Percentiles rank a stretch among this genome's conserved stretches.
These are phyloP conservation scores for Hoplostethus atlanticus DNA, from an alignment of 2,797 vertebrate genomes.

Conservation along the genomic window DNA sequence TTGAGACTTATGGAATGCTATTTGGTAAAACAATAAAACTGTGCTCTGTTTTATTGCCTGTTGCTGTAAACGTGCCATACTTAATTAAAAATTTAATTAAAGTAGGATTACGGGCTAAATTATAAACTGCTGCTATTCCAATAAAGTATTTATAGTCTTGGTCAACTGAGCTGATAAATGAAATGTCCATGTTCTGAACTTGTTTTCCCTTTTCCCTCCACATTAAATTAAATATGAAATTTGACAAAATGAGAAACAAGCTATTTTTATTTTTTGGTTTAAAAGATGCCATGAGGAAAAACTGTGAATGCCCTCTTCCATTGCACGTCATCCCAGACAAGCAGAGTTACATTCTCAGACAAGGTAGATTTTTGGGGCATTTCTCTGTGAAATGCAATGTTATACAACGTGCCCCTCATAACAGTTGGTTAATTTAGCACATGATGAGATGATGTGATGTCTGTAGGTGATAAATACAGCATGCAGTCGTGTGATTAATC, in stretches of 20 bases:
- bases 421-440: not conserved
- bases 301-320: no score
- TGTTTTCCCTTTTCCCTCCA: no score
- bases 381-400: slow-evolving; percentile 17
- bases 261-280: no score
- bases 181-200: not conserved
- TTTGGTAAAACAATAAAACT: slow-evolving; percentile 43
- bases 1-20: slow-evolving; percentile 6
- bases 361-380: no score
- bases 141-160: not conserved
- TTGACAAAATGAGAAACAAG: no score
- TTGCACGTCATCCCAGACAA: no score
- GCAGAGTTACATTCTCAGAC: no score
- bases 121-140: not conserved
- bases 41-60: slow-evolving; percentile 10
- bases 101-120: slow-evolving; percentile 37
- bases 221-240: no score
- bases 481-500: slow-evolving; percentile 25
- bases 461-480: slow-evolving; percentile 29
- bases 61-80: slow-evolving; percentile 21
- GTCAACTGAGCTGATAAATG: slow-evolving; percentile 7
- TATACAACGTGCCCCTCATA: not conserved
- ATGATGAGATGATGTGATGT: slow-evolving; percentile 31
- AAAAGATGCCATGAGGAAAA: no score
- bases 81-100: slow-evolving; percentile 46